phyloP scores from a whole-genome alignment of 1,140 invertebrate species.

The Bombus waltoni region DNA sequence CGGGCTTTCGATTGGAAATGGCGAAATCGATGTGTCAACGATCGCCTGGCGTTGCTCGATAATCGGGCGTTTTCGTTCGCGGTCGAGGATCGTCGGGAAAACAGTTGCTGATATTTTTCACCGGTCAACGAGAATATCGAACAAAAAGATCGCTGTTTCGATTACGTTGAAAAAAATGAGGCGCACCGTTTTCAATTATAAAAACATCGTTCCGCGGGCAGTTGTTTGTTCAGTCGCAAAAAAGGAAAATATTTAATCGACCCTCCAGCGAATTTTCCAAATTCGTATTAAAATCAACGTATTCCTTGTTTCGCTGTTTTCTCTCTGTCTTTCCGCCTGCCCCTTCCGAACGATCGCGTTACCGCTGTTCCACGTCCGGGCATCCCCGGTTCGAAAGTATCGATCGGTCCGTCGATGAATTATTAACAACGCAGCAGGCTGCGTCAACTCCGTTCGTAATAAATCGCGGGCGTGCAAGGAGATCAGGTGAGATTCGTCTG shows the following conservation, averaged over 20 bases:
- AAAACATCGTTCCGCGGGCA: background rate
- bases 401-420: slow-evolving; percentile 11
- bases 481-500: background rate
- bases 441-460: slow-evolving; percentile 6
- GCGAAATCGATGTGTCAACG: background rate
- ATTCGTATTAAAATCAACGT: slow-evolving; percentile 6
- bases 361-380: background rate
- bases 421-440: slow-evolving; percentile 10
- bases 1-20: background rate
- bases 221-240: slow-evolving; percentile 3
- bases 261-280: background rate
- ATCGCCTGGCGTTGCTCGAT: background rate
- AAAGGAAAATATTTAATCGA: slow-evolving; percentile 1
- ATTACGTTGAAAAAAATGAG: background rate
- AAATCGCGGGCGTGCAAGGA: background rate
- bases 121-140: background rate
- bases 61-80: background rate
- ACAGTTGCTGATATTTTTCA: background rate
- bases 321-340: background rate
- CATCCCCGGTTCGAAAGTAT: background rate
- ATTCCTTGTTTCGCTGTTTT: background rate
- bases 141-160: background rate
- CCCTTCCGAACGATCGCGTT: background rate
- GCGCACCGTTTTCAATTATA: slow-evolving; percentile 12
- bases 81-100: background rate